Evolutionary conservation across 2,797 vertebrate species (phyloP).

Genomic region (Crypturellus tataupa): DNA sequence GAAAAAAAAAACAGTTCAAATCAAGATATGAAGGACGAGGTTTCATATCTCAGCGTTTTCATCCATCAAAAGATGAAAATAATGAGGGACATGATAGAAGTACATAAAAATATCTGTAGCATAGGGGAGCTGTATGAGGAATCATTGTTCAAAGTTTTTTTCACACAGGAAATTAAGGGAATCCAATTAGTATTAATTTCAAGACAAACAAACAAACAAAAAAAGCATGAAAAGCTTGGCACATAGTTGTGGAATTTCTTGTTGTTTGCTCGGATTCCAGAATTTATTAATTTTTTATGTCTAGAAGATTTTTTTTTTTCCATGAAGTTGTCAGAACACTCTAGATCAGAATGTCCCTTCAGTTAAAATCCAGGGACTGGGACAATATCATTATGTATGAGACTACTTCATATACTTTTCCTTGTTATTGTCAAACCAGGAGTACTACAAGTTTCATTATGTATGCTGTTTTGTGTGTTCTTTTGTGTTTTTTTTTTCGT

Average conservation of each 20-base stretch:
- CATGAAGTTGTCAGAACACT: neutral
- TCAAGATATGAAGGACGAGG: neutral
- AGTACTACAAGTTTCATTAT: too few relatives aligned
- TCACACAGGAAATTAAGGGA: neutral
- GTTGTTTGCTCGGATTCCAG: accelerated
- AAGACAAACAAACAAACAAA: neutral
- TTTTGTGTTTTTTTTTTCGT: neutral
- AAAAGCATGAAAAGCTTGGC: neutral
- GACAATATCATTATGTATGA: neutral
- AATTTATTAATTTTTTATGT: neutral
- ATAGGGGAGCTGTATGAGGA: neutral
- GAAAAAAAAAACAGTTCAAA: neutral
- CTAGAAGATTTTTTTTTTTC: neutral
- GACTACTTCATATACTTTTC: neutral
- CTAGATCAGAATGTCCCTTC: neutral
- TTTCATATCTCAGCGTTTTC: too few relatives aligned
- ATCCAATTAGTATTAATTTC: neutral
- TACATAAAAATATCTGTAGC: neutral
- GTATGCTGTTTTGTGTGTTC: neutral
- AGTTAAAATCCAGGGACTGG: neutral
- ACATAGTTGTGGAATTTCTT: neutral
- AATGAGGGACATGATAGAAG: neutral
- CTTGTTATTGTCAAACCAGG: neutral
- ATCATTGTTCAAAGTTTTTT: neutral
- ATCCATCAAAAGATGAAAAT: neutral